These are phyloP conservation scores for Rafetus swinhoei DNA, from an alignment of 2,113 vertebrate genomes.

Conservation along the genomic window DNA sequence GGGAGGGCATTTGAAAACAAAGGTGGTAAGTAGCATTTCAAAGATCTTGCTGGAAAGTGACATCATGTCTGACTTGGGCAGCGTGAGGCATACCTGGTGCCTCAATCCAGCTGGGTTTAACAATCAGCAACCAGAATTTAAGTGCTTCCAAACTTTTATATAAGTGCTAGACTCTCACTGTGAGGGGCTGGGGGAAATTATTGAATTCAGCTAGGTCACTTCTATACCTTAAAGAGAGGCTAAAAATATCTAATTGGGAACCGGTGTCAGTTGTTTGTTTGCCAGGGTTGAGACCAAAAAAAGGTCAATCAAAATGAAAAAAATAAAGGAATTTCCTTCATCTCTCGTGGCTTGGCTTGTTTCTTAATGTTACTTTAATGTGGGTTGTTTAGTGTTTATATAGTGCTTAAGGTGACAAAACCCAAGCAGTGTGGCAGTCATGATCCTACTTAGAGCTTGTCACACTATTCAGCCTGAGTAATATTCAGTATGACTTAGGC, in stretches of 20 bases:
- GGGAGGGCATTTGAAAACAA: too few species aligned
- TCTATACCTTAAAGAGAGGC: not conserved
- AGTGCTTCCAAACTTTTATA: not conserved
- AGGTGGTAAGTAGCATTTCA: not conserved
- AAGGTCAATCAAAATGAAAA: conserved; percentile 44
- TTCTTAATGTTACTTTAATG: conserved; percentile 64
- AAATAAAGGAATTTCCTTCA: conserved; percentile 47
- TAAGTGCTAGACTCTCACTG: not conserved
- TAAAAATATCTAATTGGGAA: conserved; percentile 64
- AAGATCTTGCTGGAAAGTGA: not conserved
- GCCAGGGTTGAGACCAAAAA: conserved; percentile 61
- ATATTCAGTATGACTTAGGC: rapidly evolving
- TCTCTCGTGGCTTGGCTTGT: conserved; percentile 58
- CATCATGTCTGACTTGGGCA: rapidly evolving
- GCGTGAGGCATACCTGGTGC: too few species aligned
- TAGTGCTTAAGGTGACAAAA: conserved; percentile 8
- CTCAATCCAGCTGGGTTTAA: not conserved
- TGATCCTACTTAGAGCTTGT: not conserved
- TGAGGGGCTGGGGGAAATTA: conserved; percentile 3
- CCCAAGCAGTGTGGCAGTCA: conserved; percentile 1
- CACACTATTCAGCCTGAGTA: rapidly evolving
- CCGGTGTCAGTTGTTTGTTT: conserved; percentile 62
- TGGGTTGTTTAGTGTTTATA: conserved; percentile 35
- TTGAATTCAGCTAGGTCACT: conserved; percentile 52
- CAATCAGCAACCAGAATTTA: not conserved